These are phyloP conservation scores for Zoanthus solanderi DNA, from an alignment of 92 coral and sea anemone species.

Conservation along the genomic window DNA sequence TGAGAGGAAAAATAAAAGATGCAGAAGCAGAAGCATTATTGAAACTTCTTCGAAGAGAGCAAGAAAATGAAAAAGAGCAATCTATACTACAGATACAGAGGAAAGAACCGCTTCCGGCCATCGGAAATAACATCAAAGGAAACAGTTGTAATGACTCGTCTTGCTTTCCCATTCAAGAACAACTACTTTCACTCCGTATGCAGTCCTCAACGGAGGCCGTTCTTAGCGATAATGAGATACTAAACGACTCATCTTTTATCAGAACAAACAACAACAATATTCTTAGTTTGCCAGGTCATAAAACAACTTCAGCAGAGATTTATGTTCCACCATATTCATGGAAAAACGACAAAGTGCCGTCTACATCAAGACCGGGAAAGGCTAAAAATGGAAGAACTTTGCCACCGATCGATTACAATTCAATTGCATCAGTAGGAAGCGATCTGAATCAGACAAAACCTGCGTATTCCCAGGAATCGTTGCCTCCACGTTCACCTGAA, in stretches of 20 bases:
- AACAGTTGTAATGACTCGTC: constrained; percentile 3
- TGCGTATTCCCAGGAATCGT: constrained; percentile 69
- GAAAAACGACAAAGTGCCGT: constrained; percentile 54
- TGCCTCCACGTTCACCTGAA: constrained; percentile 58
- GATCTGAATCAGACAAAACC: constrained; percentile 55
- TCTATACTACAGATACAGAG: constrained; percentile 84
- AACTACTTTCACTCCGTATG: neutral
- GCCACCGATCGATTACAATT: constrained; percentile 74
- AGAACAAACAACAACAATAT: constrained; percentile 41
- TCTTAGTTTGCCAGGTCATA: neutral
- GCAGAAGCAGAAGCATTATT: constrained; percentile 95
- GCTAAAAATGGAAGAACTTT: constrained; percentile 65
- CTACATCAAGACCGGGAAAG: constrained; percentile 49
- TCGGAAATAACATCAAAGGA: constrained; percentile 50
- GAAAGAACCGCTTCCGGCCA: constrained; percentile 86
- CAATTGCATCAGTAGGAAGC: constrained; percentile 39
- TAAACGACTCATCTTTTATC: constrained; percentile 51
- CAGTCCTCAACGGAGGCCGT: neutral
- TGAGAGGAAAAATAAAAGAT: constrained; percentile 95
- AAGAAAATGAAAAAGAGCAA: constrained; percentile 69
- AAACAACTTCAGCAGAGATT: neutral
- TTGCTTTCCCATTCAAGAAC: constrained; percentile 44
- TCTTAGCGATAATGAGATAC: constrained; percentile 37
- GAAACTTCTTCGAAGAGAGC: constrained; percentile 85
- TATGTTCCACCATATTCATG: constrained; percentile 65